Percentiles rank a stretch among this genome's conserved stretches.
These are phyloP conservation scores for Speoplatyrhinus poulsoni DNA, from an alignment of 2,113 vertebrate genomes.

Conservation along the genomic window DNA sequence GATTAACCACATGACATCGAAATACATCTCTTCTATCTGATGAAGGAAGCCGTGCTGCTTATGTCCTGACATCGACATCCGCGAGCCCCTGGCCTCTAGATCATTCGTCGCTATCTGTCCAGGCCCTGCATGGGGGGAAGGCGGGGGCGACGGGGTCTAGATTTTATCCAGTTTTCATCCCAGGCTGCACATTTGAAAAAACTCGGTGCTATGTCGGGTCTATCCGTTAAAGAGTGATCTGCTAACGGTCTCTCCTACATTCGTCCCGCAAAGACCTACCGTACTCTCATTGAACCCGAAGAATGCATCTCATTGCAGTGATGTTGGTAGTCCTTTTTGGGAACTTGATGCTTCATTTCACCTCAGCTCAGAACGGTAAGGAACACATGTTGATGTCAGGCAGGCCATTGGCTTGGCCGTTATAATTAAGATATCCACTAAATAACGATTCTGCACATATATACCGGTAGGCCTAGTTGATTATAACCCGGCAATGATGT, in stretches of 20 bases:
- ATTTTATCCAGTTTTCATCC: slow-evolving; percentile 6
- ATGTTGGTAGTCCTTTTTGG: slow-evolving; percentile 69
- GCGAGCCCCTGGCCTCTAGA: slow-evolving; percentile 62
- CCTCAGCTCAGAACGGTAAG: slow-evolving; percentile 79
- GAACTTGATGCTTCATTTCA: slow-evolving; percentile 69
- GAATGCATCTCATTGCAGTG: slow-evolving; percentile 68
- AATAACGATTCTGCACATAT: no score
- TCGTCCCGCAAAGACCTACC: slow-evolving; percentile 53
- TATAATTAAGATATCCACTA: slow-evolving; percentile 20
- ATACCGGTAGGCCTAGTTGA: not conserved
- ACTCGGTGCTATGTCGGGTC: slow-evolving; percentile 63
- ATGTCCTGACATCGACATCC: slow-evolving; percentile 70
- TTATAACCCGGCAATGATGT: not conserved
- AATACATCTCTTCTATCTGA: slow-evolving; percentile 60
- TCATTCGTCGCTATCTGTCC: slow-evolving; percentile 26
- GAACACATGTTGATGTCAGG: slow-evolving; percentile 30
- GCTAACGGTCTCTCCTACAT: slow-evolving; percentile 64
- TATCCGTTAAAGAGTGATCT: slow-evolving; percentile 60
- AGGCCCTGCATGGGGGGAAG: slow-evolving; percentile 35
- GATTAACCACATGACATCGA: slow-evolving; percentile 62
- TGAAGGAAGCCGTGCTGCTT: slow-evolving; percentile 54
- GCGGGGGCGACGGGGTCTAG: slow-evolving; percentile 27
- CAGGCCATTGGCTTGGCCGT: slow-evolving; percentile 43
- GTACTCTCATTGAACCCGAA: slow-evolving; percentile 42
- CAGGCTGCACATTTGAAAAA: slow-evolving; percentile 27